Evolutionary conservation across 2,888 invertebrate genomes (phyloP), one percentile per base, ranked within the genome.

Genomic region (Chrysotoxum bicinctum): DNA sequence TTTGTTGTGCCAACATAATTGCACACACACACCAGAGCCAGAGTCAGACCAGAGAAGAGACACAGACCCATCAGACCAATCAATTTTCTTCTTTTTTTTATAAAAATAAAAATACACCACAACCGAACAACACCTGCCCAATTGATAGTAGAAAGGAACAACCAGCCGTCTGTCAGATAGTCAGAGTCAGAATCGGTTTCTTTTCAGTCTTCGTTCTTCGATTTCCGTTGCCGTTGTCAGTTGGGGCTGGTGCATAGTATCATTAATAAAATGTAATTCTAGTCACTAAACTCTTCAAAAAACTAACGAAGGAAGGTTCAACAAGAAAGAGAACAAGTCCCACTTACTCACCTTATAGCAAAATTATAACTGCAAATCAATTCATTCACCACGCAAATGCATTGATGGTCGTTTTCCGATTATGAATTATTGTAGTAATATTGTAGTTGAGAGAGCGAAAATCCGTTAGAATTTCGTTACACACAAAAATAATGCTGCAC

Each of bases 1-100:
- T 74, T 66, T 73, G 80, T 73, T 68, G 66, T 62, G 78, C 73
- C 73, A 83, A 78, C 77, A 83, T 78, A 78, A 83, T 78, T 78
- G 83, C 82, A 78, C 56, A 62, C 60, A 62, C 52, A 76, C 23
- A 48, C 48, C n/a, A n/a, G n/a, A n/a, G n/a, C n/a, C n/a, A n/a
- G n/a, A n/a, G n/a, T n/a, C n/a, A n/a, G n/a, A 45, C 26, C 26
- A 26, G 26, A 26, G 26, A 7, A 26, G 26, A 26, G 26, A 7
- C 26, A 26, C 26, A 26, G 26, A 26, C 26, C 26, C 26, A 26
- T 7, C 26, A 26, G 7, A 50, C 50, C 50, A 23, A 50, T 26
- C 14, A 50, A 26, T 50, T 50, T 50, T 3, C n/a, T 23, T 50
- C 14, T 23, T 37, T 37, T 56, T 32, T 56, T 56, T 35, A 26